Evolutionary conservation across 2,113 vertebrate species (phyloP).

Genomic region (Malurus alboscapulatus): DNA sequence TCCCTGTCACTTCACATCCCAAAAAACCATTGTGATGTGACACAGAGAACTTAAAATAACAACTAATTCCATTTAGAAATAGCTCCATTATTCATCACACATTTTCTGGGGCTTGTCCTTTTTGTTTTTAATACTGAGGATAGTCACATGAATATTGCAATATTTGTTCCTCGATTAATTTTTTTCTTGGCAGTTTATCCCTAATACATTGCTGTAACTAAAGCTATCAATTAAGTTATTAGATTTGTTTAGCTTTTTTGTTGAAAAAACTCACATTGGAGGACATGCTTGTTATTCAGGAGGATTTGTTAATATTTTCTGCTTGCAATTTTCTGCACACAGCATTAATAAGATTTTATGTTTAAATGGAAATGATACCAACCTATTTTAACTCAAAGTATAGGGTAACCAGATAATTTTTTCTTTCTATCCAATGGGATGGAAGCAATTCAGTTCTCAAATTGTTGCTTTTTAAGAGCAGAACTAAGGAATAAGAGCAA

Average conservation of each 20-base stretch:
- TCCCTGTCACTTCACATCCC: not conserved
- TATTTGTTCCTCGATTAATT: not conserved
- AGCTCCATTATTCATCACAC: not conserved
- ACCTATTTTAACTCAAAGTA: not conserved
- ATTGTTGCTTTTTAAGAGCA: not conserved
- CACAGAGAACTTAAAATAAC: not conserved
- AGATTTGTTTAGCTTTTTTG: not conserved
- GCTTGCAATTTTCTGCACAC: not conserved
- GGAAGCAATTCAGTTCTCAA: not conserved
- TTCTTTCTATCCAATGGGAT: not conserved
- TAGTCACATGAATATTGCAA: not conserved
- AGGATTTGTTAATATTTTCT: not conserved
- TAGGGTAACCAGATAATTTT: not conserved
- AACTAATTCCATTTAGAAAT: slow-evolving; percentile 1
- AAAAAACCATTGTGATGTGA: not conserved
- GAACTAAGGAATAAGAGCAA: not conserved
- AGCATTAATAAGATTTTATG: not conserved
- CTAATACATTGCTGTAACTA: not conserved
- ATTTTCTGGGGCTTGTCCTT: not conserved
- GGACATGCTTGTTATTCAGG: not conserved
- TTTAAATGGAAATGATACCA: not conserved
- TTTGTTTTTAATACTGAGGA: not conserved
- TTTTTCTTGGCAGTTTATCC: not conserved
- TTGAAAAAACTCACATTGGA: not conserved
- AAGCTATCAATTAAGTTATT: not conserved